A percentile compares a stretch with the other conserved stretches of the same genome.
phyloP scores from a whole-genome alignment of 2,797 vertebrate species.

The Emydoidea blandingii region DNA sequence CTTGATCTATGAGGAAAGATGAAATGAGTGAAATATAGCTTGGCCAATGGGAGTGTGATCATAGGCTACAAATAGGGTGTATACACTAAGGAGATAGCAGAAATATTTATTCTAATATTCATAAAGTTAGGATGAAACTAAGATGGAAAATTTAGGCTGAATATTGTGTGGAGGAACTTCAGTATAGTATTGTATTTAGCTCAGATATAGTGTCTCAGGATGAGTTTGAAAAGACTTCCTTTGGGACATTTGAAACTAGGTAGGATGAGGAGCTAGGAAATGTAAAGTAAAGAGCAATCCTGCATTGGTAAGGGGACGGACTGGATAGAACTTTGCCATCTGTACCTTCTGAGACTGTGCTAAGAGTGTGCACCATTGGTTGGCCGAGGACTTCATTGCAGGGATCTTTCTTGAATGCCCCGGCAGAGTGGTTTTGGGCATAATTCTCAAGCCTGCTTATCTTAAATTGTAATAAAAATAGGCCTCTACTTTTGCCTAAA shows the following conservation, averaged over 20 bases:
- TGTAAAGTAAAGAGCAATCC: constrained; percentile 62
- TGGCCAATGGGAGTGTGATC: not conserved
- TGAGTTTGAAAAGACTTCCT: not conserved
- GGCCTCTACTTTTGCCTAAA: not conserved
- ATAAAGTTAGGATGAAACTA: not conserved
- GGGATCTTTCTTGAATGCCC: constrained; percentile 33
- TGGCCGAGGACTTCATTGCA: constrained; percentile 59
- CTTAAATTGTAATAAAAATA: not conserved
- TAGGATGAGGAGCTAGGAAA: constrained; percentile 9
- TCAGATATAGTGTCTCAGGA: not conserved
- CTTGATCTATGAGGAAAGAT: not conserved
- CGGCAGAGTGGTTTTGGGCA: not conserved
- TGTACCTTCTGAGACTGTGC: not conserved
- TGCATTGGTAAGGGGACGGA: not conserved
- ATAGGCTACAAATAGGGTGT: not conserved
- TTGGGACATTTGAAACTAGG: constrained; percentile 29
- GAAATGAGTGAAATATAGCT: not conserved
- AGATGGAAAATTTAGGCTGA: not conserved
- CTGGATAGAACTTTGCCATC: constrained; percentile 50
- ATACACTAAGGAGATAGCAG: constrained; percentile 1
- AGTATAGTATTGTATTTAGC: not conserved
- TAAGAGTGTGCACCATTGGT: constrained; percentile 34
- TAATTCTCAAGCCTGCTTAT: not conserved
- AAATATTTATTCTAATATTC: constrained; percentile 39
- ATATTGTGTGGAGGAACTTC: not conserved